Evolutionary conservation across 1,140 invertebrate species (phyloP).

Genomic region (honey bee (Apis mellifera)): Amel_HAv3.1 CM009942.2:8281001-8281500

Average conservation of each 20-base stretch:
- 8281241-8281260: neutral
- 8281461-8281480: constrained; percentile 52
- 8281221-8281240: neutral
- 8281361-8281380: constrained; percentile 43
- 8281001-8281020: neutral
- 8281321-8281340: constrained; percentile 25
- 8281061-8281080: constrained; percentile 37
- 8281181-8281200: neutral
- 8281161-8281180: neutral
- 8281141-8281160: neutral
- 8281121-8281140: constrained; percentile 22
- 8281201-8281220: neutral
- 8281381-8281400: constrained; percentile 58
- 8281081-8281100: constrained; percentile 35
- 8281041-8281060: constrained; percentile 35
- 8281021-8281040: constrained; percentile 11
- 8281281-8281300: neutral
- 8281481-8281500: constrained; percentile 61
- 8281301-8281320: neutral
- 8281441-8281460: constrained; percentile 64
- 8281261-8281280: neutral
- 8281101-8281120: constrained; percentile 38
- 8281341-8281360: constrained; percentile 45
- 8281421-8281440: constrained; percentile 66
- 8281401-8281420: constrained; percentile 52